phyloP scores from a whole-genome alignment of 1,140 invertebrate species.

The Drosophila leontia region DNA sequence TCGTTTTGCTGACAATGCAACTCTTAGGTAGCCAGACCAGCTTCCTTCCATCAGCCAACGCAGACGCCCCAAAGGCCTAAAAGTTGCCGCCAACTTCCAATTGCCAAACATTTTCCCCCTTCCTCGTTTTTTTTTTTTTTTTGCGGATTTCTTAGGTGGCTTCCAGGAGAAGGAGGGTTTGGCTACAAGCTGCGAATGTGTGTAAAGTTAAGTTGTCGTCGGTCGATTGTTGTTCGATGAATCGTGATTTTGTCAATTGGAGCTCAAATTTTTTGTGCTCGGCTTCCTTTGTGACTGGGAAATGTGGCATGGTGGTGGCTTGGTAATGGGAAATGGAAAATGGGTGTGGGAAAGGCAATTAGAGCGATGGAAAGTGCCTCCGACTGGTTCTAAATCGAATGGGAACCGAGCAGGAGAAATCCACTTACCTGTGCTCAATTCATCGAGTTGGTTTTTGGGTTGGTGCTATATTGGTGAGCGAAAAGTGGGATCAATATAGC shows the following conservation, averaged over 20 bases:
- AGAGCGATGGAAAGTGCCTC: constrained; percentile 45
- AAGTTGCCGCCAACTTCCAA: constrained; percentile 64
- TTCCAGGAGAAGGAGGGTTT: constrained; percentile 31
- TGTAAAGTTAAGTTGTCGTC: constrained; percentile 75
- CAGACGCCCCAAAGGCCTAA: constrained; percentile 70
- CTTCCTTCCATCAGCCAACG: constrained; percentile 74
- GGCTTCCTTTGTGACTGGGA: constrained; percentile 42
- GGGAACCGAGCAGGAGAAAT: constrained; percentile 17
- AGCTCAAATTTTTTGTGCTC: constrained; percentile 54
- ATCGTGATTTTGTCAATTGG: constrained; percentile 75
- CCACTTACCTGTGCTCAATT: constrained; percentile 5
- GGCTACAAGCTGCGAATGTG: constrained; percentile 48
- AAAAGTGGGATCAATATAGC: not conserved
- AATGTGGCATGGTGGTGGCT: constrained; percentile 22
- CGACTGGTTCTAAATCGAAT: constrained; percentile 33
- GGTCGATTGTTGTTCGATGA: constrained; percentile 52
- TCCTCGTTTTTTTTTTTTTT: not conserved
- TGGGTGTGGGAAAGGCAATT: constrained; percentile 63
- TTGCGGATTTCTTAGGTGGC: constrained; percentile 18
- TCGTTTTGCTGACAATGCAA: constrained; percentile 51
- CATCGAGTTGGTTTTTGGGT: not conserved
- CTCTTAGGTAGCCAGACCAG: constrained; percentile 56
- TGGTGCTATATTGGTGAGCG: not conserved
- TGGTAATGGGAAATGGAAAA: constrained; percentile 35
- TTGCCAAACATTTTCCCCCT: constrained; percentile 30